Conservation (phyloP, 2,888 invertebrate genomes). For the Drosophila multiciliata region DNA sequence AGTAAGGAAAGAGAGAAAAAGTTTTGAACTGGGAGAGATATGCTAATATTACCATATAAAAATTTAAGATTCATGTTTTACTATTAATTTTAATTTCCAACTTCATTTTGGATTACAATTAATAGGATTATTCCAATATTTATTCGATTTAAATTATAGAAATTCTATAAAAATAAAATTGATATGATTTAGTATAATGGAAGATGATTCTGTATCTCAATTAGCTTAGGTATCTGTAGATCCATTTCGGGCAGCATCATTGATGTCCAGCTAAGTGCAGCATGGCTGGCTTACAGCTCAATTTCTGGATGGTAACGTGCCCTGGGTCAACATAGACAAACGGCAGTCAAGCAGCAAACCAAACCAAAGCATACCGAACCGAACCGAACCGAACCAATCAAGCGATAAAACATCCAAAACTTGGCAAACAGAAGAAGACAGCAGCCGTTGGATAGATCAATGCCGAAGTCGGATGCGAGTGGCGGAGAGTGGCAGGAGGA, state of each 20-base stretch:
- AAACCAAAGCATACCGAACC: constrained; percentile 37
- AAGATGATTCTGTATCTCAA: not conserved
- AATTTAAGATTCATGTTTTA: not conserved
- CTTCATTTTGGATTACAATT: no score
- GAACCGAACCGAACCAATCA: constrained; percentile 65
- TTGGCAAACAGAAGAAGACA: constrained; percentile 64
- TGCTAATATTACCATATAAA: not conserved
- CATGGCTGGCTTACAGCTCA: constrained; percentile 56
- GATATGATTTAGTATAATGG: not conserved
- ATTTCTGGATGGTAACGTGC: constrained; percentile 50
- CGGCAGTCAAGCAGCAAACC: constrained; percentile 53
- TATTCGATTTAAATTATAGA: not conserved
- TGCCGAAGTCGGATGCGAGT: constrained; percentile 9
- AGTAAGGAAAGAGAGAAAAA: not conserved
- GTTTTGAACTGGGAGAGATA: not conserved
- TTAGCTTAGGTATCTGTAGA: not conserved
- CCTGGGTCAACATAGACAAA: constrained; percentile 59
- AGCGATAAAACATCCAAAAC: constrained; percentile 77
- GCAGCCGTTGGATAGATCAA: constrained; percentile 15
- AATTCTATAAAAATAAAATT: not conserved
- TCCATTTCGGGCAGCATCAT: constrained; percentile 25
- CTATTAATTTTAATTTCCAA: not conserved
- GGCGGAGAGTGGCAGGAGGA: constrained; percentile 14
- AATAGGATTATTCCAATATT: no score
- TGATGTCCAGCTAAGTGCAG: constrained; percentile 51